Conservation (phyloP, 2,113 vertebrate genomes). For the Chionodraco myersi region DNA sequence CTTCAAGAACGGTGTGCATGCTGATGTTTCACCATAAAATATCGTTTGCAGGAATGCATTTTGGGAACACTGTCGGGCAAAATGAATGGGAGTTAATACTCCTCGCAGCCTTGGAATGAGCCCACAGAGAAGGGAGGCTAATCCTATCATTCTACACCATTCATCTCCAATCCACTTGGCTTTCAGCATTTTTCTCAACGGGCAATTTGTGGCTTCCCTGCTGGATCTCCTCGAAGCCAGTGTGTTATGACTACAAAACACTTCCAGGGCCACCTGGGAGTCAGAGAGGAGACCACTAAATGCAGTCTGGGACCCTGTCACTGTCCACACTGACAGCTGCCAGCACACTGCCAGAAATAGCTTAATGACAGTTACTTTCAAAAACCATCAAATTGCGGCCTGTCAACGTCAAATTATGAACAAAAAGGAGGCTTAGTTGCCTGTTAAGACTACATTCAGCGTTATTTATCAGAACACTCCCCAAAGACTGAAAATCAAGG, state of each 20-base stretch:
- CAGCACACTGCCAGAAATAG: slow-evolving; percentile 70
- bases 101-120: slow-evolving; percentile 74
- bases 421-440: slow-evolving; percentile 52
- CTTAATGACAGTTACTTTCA: slow-evolving; percentile 73
- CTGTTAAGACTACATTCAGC: slow-evolving; percentile 23
- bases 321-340: slow-evolving; percentile 72
- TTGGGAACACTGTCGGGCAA: slow-evolving; percentile 47
- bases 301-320: slow-evolving; percentile 69
- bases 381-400: slow-evolving; percentile 68
- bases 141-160: slow-evolving; percentile 83
- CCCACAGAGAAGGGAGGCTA: slow-evolving; percentile 74
- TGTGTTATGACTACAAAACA: slow-evolving; percentile 79
- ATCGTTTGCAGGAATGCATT: slow-evolving; percentile 64
- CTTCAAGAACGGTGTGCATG: slow-evolving; percentile 37
- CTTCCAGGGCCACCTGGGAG: slow-evolving; percentile 70
- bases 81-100: slow-evolving; percentile 70
- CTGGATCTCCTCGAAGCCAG: slow-evolving; percentile 72
- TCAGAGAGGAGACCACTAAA: slow-evolving; percentile 74
- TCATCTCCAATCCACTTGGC: slow-evolving; percentile 82
- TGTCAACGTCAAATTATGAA: slow-evolving; percentile 62
- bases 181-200: slow-evolving; percentile 77
- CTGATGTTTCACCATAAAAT: slow-evolving; percentile 47
- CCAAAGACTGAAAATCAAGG: slow-evolving; percentile 30
- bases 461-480: slow-evolving; percentile 39
- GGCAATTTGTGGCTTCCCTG: slow-evolving; percentile 81